Evolutionary conservation across 2,888 invertebrate species (phyloP).

Genomic region (Trisateles emortualis): DNA sequence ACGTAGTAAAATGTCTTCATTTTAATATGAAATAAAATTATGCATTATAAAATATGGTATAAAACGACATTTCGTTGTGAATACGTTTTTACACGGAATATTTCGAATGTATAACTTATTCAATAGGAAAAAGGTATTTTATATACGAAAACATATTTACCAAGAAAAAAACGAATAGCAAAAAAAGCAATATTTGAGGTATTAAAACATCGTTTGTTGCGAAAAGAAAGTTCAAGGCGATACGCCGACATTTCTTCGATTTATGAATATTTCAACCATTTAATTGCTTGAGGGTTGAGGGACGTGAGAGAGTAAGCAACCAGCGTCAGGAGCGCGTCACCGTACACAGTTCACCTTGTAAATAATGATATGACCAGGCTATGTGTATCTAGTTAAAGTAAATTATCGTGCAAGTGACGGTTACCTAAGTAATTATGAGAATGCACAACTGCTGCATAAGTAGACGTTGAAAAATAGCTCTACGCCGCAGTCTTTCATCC

Average conservation of each 20-base stretch:
- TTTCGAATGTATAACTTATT: neutral
- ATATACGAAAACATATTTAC: neutral
- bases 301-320: constrained; percentile 68
- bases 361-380: constrained; percentile 1
- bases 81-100: neutral
- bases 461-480: too few relatives aligned
- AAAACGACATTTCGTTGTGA: neutral
- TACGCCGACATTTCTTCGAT: constrained; percentile 51
- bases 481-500: too few relatives aligned
- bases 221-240: constrained; percentile 68
- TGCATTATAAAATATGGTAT: constrained; percentile 9
- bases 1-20: neutral
- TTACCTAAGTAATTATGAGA: constrained; percentile 19
- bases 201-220: constrained; percentile 5
- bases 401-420: constrained; percentile 30
- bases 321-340: constrained; percentile 18
- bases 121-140: neutral
- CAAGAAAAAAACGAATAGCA: neutral
- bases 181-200: neutral
- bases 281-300: constrained; percentile 60
- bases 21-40: neutral
- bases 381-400: neutral
- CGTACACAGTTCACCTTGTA: constrained; percentile 7
- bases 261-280: constrained; percentile 68
- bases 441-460: constrained; percentile 23